A percentile compares a stretch with the other conserved stretches of the same genome.
phyloP scores from a whole-genome alignment of 2,888 invertebrate genomes.

The Drosophila buzzatii region DNA sequence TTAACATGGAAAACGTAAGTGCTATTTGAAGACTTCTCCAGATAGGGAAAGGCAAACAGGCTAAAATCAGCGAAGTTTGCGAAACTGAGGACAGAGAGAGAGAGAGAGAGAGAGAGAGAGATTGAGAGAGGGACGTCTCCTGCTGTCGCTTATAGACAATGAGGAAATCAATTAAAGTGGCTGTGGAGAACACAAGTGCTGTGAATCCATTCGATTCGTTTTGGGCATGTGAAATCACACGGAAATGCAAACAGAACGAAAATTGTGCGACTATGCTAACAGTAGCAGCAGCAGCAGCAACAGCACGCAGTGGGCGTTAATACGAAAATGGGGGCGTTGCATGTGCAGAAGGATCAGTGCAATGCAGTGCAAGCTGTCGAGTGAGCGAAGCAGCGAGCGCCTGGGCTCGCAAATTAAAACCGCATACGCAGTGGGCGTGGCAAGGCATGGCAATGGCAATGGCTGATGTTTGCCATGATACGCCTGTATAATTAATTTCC shows the following conservation, averaged over 20 bases:
- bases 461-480: slow-evolving; percentile 70
- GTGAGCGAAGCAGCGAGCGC: slow-evolving; percentile 13
- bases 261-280: slow-evolving; percentile 25
- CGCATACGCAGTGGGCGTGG: slow-evolving; percentile 57
- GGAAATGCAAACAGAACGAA: slow-evolving; percentile 49
- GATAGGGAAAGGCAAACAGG: background rate
- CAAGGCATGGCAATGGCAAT: slow-evolving; percentile 36
- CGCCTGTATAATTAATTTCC: slow-evolving; percentile 78
- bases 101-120: background rate
- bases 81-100: background rate
- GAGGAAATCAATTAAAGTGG: slow-evolving; percentile 59
- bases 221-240: slow-evolving; percentile 61
- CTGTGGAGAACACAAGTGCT: slow-evolving; percentile 14
- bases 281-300: slow-evolving; percentile 10
- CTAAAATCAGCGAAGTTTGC: background rate
- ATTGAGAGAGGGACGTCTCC: background rate
- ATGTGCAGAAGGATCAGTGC: slow-evolving; percentile 48
- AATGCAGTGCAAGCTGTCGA: slow-evolving; percentile 20
- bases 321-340: slow-evolving; percentile 30
- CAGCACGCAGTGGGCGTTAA: slow-evolving; percentile 16
- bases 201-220: slow-evolving; percentile 48
- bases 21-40: background rate
- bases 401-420: slow-evolving; percentile 69
- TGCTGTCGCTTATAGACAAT: background rate
- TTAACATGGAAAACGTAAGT: background rate